Percentiles rank a stretch among this genome's conserved stretches.
These are phyloP conservation scores for Cassiopea andromeda DNA, from an alignment of 30 jellyfish, hydroid and myxozoan species.

Conservation along the genomic window DNA sequence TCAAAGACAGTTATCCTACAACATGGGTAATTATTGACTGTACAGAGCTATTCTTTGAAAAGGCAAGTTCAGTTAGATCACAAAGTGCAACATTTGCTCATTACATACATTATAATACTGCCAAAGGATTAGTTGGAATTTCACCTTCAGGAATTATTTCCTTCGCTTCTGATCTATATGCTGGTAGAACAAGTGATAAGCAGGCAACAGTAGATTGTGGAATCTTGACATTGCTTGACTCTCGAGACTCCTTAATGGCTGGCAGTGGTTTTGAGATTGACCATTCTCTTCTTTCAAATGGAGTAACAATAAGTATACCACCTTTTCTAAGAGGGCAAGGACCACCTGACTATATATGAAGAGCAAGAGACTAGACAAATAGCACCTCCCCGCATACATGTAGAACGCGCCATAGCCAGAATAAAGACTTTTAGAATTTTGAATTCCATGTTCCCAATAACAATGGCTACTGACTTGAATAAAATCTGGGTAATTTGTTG, in stretches of 20 bases:
- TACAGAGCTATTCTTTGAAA: conserved; percentile 72
- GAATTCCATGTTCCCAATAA: conserved; percentile 28
- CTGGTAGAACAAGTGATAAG: conserved; percentile 64
- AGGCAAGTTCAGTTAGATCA: conserved; percentile 68
- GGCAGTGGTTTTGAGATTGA: conserved; percentile 65
- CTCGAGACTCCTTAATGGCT: conserved; percentile 78
- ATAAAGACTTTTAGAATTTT: conserved; percentile 47
- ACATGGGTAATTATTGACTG: conserved; percentile 70
- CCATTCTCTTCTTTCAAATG: conserved; percentile 41
- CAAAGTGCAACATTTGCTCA: conserved; percentile 67
- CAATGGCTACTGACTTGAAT: conserved; percentile 47
- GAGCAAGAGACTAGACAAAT: conserved; percentile 51
- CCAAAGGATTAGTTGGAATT: conserved; percentile 84
- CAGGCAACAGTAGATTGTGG: conserved; percentile 37
- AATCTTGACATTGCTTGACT: conserved; percentile 32
- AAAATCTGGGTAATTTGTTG: conserved; percentile 50
- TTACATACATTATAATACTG: conserved; percentile 79
- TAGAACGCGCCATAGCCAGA: conserved; percentile 61
- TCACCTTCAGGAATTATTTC: conserved; percentile 73
- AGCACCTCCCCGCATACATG: conserved; percentile 76
- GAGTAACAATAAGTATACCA: conserved; percentile 50
- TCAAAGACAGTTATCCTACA: conserved; percentile 50
- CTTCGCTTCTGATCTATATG: conserved; percentile 68
- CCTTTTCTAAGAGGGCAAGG: conserved; percentile 67
- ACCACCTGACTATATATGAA: conserved; percentile 34